phyloP scores from a whole-genome alignment of 1,140 invertebrate genomes.

The Monochamus saltuarius region DNA sequence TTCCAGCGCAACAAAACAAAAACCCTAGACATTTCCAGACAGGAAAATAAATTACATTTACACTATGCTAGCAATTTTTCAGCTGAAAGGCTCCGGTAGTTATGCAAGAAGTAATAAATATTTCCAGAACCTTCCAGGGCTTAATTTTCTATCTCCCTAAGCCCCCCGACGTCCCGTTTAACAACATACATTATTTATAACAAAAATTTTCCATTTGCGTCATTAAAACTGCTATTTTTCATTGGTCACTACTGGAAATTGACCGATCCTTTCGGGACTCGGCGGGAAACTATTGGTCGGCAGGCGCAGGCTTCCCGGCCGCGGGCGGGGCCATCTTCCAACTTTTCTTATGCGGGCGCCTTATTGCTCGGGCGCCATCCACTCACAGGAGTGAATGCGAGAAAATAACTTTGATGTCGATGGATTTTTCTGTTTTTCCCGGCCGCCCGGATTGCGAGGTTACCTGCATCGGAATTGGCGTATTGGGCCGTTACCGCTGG shows the following conservation, averaged over 20 bases:
- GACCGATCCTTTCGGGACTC: slow-evolving; percentile 37
- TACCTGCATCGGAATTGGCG: slow-evolving; percentile 26
- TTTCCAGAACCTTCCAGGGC: slow-evolving; percentile 9
- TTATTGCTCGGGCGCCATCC: slow-evolving; percentile 41
- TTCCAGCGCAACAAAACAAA: no score
- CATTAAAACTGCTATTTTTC: slow-evolving; percentile 33
- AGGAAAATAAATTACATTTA: no score
- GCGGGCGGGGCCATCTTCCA: slow-evolving; percentile 36
- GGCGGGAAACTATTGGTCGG: slow-evolving; percentile 36
- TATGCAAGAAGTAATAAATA: slow-evolving; percentile 17
- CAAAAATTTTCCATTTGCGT: slow-evolving; percentile 40
- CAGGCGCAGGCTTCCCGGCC: slow-evolving; percentile 25
- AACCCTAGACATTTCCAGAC: no score
- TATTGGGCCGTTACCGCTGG: slow-evolving; percentile 1
- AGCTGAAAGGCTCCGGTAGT: background rate
- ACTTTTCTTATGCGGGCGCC: slow-evolving; percentile 41
- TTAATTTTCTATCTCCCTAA: background rate
- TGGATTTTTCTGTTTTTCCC: slow-evolving; percentile 31
- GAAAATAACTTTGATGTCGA: slow-evolving; percentile 37
- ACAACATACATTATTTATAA: slow-evolving; percentile 44
- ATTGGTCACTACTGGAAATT: slow-evolving; percentile 38
- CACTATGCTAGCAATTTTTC: no score
- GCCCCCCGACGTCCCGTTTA: slow-evolving; percentile 25
- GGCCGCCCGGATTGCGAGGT: slow-evolving; percentile 2
- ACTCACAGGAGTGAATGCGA: slow-evolving; percentile 32